Percentiles rank a stretch among this genome's conserved stretches.
Conservation (phyloP, 2,113 vertebrate species). For the Tenebrosternarchus preto region DNA sequence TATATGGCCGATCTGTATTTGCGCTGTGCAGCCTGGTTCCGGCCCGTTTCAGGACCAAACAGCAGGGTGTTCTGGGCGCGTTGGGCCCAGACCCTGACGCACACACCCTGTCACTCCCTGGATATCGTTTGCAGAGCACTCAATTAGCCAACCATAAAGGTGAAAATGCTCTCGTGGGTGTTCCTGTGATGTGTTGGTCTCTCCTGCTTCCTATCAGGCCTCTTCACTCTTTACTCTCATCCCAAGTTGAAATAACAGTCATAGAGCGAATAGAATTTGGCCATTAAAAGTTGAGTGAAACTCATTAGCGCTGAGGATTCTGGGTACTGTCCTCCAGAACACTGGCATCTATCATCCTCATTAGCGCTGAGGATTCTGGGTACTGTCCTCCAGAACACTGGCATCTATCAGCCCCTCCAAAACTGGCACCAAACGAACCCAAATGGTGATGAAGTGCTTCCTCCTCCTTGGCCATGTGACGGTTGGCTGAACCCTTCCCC, state of each 20-base stretch:
- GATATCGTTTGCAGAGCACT: too few species aligned
- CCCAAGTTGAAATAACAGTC: neutral
- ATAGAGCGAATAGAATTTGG: conserved; percentile 7
- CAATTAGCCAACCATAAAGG: too few species aligned
- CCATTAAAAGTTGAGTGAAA: conserved; percentile 44
- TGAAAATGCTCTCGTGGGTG: too few species aligned
- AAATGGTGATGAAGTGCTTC: conserved; percentile 67
- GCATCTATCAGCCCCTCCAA: conserved; percentile 60
- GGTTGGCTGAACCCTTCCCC: conserved; percentile 65
- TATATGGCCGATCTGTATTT: neutral
- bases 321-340: conserved; percentile 58
- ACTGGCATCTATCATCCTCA: conserved; percentile 61
- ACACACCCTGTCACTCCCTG: too few species aligned
- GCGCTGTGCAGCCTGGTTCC: neutral
- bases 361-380: conserved; percentile 49
- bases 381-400: conserved; percentile 59
- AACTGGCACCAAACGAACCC: conserved; percentile 57
- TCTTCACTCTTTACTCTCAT: neutral
- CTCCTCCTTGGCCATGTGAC: conserved; percentile 56
- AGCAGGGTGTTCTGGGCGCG: too few species aligned
- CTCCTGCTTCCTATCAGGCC: too few species aligned
- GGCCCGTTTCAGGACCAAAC: too few species aligned
- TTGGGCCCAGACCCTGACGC: too few species aligned
- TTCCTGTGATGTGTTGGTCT: neutral
- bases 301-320: conserved; percentile 55